Percentiles rank a stretch among this genome's conserved stretches.
Conservation (phyloP, 2,888 invertebrate genomes). For the Polia nebulosa region DNA sequence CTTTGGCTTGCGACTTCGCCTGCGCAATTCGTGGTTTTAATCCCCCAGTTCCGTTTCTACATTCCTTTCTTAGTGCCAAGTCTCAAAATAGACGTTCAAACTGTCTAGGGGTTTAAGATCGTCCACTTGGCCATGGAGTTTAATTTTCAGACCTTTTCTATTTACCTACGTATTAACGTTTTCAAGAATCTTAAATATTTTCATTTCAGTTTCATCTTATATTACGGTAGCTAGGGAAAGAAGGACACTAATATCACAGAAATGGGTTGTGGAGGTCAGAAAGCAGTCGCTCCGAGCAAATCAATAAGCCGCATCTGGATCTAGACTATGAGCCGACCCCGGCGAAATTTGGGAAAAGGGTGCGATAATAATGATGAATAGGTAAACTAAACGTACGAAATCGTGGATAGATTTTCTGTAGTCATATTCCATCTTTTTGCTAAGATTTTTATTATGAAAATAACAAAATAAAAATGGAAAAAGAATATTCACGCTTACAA, state of each 20-base stretch:
- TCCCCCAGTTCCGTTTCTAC: constrained; percentile 27
- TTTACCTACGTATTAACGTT: neutral
- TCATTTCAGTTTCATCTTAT: constrained; percentile 4
- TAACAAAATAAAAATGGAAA: neutral
- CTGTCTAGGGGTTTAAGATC: constrained; percentile 24
- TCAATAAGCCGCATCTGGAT: constrained; percentile 58
- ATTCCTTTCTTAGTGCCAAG: constrained; percentile 37
- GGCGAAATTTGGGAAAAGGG: constrained; percentile 27
- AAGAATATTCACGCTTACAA: no score
- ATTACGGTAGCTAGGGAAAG: constrained; percentile 8
- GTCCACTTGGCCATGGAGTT: constrained; percentile 12
- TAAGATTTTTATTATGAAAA: neutral
- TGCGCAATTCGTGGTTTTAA: constrained; percentile 39
- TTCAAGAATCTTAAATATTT: constrained; percentile 3
- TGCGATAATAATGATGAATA: constrained; percentile 35
- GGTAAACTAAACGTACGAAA: neutral
- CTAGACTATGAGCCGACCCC: constrained; percentile 42
- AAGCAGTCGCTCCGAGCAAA: constrained; percentile 43
- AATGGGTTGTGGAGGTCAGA: constrained; percentile 56
- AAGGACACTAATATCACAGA: constrained; percentile 42
- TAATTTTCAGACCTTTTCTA: constrained; percentile 18
- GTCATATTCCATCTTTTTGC: neutral
- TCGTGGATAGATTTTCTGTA: neutral
- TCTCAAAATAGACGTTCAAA: constrained; percentile 37
- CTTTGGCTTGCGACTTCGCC: constrained; percentile 22